Conservation (phyloP, 2,888 invertebrate genomes). For the Mechanitis messenoides region DNA sequence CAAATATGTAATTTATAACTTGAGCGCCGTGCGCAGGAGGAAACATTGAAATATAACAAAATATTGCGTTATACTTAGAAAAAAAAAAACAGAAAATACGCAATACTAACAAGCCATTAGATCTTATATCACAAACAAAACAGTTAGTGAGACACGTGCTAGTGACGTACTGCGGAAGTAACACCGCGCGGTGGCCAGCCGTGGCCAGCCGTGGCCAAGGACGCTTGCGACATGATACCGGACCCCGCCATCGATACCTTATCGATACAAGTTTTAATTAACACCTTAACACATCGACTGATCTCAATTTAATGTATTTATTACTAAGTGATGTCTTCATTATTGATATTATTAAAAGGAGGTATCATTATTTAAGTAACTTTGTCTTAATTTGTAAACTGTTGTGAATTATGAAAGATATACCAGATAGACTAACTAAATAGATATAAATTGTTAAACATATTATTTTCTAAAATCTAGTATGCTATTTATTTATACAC, state of each 20-base stretch:
- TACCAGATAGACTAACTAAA: too few species aligned
- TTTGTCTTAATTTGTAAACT: too few species aligned
- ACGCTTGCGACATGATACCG: slow-evolving; percentile 51
- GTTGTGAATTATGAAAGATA: too few species aligned
- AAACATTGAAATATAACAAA: not conserved
- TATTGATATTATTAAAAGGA: too few species aligned
- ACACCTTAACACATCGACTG: slow-evolving; percentile 2
- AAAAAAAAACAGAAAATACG: not conserved
- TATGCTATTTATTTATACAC: not conserved
- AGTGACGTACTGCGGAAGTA: slow-evolving; percentile 59
- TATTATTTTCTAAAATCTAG: too few species aligned
- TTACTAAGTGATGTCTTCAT: not conserved
- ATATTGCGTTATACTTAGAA: not conserved
- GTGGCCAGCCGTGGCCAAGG: slow-evolving; percentile 52
- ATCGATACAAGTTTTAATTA: slow-evolving; percentile 26
- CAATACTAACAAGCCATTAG: not conserved
- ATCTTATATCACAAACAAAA: slow-evolving; percentile 12
- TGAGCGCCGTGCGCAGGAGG: not conserved
- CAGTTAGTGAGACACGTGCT: slow-evolving; percentile 23
- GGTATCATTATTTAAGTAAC: too few species aligned
- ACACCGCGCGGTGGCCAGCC: slow-evolving; percentile 41
- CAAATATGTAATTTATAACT: not conserved
- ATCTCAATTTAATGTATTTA: slow-evolving; percentile 11
- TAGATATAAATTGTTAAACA: too few species aligned
- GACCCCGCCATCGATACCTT: slow-evolving; percentile 46